Evolutionary conservation across 2,113 vertebrate genomes (phyloP).

Genomic region (Piliocolobus tephrosceles): DNA sequence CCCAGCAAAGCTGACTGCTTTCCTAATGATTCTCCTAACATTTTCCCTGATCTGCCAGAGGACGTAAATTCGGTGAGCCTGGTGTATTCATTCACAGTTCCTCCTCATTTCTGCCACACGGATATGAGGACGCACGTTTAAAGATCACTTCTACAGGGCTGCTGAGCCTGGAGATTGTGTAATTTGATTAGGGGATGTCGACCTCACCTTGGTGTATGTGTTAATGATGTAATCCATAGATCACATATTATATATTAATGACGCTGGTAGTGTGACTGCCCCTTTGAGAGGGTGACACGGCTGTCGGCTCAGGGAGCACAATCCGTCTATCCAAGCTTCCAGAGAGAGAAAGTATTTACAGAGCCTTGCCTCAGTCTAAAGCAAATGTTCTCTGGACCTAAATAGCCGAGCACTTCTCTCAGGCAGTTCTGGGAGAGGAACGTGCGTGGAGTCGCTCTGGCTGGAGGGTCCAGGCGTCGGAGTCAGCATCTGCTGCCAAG

Average conservation of each 20-base stretch:
- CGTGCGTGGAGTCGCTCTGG: fast-evolving
- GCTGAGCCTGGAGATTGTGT: neutral
- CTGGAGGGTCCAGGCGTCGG: neutral
- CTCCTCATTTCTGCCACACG: neutral
- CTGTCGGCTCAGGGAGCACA: neutral
- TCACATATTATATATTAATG: neutral
- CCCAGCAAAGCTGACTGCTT: neutral
- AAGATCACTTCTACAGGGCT: neutral
- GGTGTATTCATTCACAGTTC: neutral
- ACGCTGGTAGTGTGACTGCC: neutral
- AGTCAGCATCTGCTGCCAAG: neutral
- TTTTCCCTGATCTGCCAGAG: neutral
- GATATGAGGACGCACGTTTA: neutral
- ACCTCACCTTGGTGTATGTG: neutral
- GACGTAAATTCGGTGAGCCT: neutral
- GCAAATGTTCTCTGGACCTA: too few relatives aligned
- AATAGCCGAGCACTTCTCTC: neutral
- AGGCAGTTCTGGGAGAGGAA: neutral
- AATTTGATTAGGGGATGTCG: neutral
- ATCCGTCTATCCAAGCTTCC: neutral
- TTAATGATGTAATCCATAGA: neutral
- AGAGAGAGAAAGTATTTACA: neutral
- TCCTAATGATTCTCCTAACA: neutral
- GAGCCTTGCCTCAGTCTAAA: neutral
- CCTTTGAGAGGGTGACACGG: neutral